Evolutionary conservation across 2,113 vertebrate species (phyloP), one percentile per base, ranked within the genome.

Genomic region (Nothoprocta pentlandii): DNA sequence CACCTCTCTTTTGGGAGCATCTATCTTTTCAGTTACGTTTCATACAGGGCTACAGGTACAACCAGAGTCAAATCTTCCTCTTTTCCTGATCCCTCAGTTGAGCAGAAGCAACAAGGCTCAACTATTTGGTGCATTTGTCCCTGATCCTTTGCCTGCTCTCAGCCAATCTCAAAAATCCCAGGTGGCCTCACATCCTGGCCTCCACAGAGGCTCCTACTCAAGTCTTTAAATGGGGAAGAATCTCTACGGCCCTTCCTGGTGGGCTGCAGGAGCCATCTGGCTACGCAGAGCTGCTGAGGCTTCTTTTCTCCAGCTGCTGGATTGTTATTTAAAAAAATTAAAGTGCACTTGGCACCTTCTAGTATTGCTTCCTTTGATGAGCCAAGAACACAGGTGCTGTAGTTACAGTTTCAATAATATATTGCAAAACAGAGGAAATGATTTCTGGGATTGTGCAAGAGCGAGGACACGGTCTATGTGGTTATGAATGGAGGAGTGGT

Each of bases 391-490:
- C 80, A 85, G 71, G 88, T 93, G 80, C 63, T 80, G 10, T n/a
- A 77, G 85, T 77, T 81, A 39, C 70, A 82, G 47, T 83, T 82
- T 80, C 80, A 92, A 73, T 51, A 71, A 85, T 44, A n/a, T 74
- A n/a, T 34, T 83, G 80, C 59, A 90, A 93, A 90, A 80, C n/a
- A 67, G 68, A 85, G 66, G 62, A 94, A 89, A 91, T 75, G 49
- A 61, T 91, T 89, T 87, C 41, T 70, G 78, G 78, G 87, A 34
- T 56, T 75, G 44, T 44, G 51, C n/a, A 34, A 7, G 8, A 20
- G 36, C 58, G 62, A 93, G 79, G 74, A 44, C 7, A 54, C 12
- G 51, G 85, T 20, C 51, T 47, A 3, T 46, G 42, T 39, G 56
- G 14, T 56, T 79, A 49, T 25, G 70, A 68, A 87, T 21, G 51